Evolutionary conservation across 2,113 vertebrate genomes (phyloP).

Genomic region (Conger conger): DNA sequence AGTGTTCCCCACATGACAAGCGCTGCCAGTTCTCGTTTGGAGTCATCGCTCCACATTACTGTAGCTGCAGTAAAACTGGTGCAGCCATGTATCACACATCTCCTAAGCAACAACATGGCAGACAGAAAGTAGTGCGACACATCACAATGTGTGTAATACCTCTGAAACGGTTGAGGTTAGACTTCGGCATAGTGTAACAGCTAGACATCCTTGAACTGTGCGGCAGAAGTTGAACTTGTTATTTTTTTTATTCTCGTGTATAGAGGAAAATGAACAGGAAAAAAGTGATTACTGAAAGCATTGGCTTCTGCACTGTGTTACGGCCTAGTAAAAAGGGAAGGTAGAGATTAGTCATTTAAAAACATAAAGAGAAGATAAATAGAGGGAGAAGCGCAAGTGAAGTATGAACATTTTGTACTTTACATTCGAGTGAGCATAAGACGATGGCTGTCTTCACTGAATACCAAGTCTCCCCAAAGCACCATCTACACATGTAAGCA

Average conservation of each 20-base stretch:
- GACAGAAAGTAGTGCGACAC: neutral
- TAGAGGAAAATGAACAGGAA: neutral
- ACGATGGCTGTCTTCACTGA: neutral
- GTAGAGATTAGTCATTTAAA: neutral
- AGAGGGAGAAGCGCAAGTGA: neutral
- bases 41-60: neutral
- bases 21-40: neutral
- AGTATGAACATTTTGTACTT: neutral
- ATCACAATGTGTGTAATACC: neutral
- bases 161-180: neutral
- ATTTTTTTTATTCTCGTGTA: neutral
- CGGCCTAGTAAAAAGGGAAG: neutral
- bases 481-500: neutral
- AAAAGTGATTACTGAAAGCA: neutral
- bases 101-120: neutral
- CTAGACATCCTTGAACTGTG: neutral
- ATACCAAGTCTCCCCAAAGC: neutral
- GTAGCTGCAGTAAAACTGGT: neutral
- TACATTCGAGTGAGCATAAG: neutral
- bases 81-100: neutral
- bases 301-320: neutral
- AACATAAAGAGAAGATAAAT: neutral
- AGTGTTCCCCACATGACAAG: too few species aligned
- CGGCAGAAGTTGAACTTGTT: neutral
- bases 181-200: neutral